phyloP scores from a whole-genome alignment of 2,888 invertebrate genomes.

The Heliconius sara region DNA sequence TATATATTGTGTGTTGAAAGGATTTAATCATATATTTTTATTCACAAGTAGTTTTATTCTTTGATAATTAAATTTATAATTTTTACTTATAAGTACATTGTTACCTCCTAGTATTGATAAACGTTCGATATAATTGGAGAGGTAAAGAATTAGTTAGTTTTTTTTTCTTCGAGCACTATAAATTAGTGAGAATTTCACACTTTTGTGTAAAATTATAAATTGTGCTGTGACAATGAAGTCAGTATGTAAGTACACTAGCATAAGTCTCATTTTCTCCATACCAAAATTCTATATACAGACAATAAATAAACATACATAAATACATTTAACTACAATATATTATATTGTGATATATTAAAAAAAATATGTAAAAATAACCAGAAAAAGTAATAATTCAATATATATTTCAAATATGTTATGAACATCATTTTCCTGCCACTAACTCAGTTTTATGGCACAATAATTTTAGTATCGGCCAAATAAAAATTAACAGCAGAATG shows the following conservation, averaged over 20 bases:
- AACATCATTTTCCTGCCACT: conserved; percentile 9
- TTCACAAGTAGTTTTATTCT: conserved; percentile 4
- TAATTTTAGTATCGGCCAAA: not conserved
- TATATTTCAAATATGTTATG: not conserved
- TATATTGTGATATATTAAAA: conserved; percentile 30
- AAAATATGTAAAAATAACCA: conserved; percentile 17
- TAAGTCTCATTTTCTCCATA: conserved; percentile 70
- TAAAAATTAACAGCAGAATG: not conserved
- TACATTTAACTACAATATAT: conserved; percentile 21
- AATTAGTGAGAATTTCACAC: conserved; percentile 55
- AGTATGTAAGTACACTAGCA: conserved; percentile 75
- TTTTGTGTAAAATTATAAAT: conserved; percentile 62
- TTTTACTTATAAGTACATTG: conserved; percentile 18
- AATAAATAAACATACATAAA: conserved; percentile 57
- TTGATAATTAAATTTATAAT: not conserved
- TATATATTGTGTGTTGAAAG: too few relatives aligned
- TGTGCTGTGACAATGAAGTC: conserved; percentile 82
- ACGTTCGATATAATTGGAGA: conserved; percentile 34
- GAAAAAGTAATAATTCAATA: not conserved
- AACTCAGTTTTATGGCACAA: conserved; percentile 9
- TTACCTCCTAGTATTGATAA: conserved; percentile 44
- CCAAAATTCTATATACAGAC: conserved; percentile 69
- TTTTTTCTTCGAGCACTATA: conserved; percentile 38
- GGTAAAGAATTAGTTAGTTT: conserved; percentile 34
- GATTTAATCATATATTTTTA: too few relatives aligned